Evolutionary conservation across 92 coral and sea anemone species (phyloP).

Genomic region (Epizoanthus fatuus): DNA sequence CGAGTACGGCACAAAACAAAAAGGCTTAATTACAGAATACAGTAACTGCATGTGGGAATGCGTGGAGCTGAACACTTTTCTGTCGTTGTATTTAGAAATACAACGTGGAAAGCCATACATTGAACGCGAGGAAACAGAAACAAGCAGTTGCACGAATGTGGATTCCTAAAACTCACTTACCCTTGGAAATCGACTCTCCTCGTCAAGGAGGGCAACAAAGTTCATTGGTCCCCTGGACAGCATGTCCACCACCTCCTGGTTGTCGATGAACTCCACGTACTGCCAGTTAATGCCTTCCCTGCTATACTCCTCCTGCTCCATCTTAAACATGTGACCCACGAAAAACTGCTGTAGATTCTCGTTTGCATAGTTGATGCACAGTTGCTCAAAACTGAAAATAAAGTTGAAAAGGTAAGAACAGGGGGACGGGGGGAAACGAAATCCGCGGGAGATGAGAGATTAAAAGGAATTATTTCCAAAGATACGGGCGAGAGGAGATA

Average conservation of each 20-base stretch:
- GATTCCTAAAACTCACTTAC: slow-evolving; percentile 24
- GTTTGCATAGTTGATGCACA: slow-evolving; percentile 98
- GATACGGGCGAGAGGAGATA: not conserved
- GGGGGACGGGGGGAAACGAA: not conserved
- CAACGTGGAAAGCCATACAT: slow-evolving; percentile 30
- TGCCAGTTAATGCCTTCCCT: slow-evolving; percentile 96
- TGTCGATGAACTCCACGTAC: slow-evolving; percentile 88
- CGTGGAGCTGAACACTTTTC: too few species aligned
- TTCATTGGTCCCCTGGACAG: slow-evolving; percentile 89
- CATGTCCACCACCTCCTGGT: slow-evolving; percentile 94
- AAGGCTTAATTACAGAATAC: too few species aligned
- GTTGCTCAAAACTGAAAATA: slow-evolving; percentile 83
- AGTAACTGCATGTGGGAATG: too few species aligned
- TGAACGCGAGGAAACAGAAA: too few species aligned
- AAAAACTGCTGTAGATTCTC: slow-evolving; percentile 97
- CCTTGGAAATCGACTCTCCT: slow-evolving; percentile 98
- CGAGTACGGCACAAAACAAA: too few species aligned
- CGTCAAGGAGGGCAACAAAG: slow-evolving; percentile 96
- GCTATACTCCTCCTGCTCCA: slow-evolving; percentile 97
- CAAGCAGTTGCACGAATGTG: too few species aligned
- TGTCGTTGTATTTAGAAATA: slow-evolving; percentile 12
- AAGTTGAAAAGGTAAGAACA: not conserved
- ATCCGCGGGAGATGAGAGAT: not conserved
- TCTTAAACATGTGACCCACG: slow-evolving; percentile 94
- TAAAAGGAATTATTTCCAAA: not conserved